Percentiles rank a stretch among this genome's conserved stretches.
Conservation (phyloP, 2,888 invertebrate species). For the Cephus rjabovi region DNA sequence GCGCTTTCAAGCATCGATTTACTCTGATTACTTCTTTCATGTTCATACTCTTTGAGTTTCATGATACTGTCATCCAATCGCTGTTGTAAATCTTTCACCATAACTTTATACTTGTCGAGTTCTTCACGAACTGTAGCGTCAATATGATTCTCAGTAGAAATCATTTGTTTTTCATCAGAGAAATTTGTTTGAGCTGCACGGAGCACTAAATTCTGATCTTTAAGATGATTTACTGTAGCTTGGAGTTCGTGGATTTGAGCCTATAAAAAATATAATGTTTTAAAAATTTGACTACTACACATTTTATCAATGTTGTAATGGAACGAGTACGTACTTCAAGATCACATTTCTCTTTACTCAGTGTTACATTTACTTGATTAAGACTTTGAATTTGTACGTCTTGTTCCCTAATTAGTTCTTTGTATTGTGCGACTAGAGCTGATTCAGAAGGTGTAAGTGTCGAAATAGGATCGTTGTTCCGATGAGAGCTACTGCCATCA, state of each 20-base stretch:
- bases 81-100: slow-evolving; percentile 49
- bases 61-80: slow-evolving; percentile 41
- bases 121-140: slow-evolving; percentile 40
- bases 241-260: slow-evolving; percentile 75
- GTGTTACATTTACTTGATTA: slow-evolving; percentile 42
- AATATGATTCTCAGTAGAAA: slow-evolving; percentile 24
- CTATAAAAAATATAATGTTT: slow-evolving; percentile 20
- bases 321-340: slow-evolving; percentile 43
- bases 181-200: slow-evolving; percentile 72
- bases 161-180: slow-evolving; percentile 28
- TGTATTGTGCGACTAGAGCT: slow-evolving; percentile 79
- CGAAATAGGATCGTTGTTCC: slow-evolving; percentile 44
- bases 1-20: slow-evolving; percentile 51
- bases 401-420: slow-evolving; percentile 91
- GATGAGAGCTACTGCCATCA: slow-evolving; percentile 47
- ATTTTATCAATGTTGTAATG: background rate
- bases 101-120: slow-evolving; percentile 44
- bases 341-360: slow-evolving; percentile 51
- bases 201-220: slow-evolving; percentile 88
- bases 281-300: background rate
- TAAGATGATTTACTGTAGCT: slow-evolving; percentile 79
- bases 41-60: slow-evolving; percentile 57
- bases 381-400: slow-evolving; percentile 76
- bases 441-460: slow-evolving; percentile 49
- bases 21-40: slow-evolving; percentile 46